phyloP scores from a whole-genome alignment of 2,888 invertebrate species.

The Cancer borealis region DNA sequence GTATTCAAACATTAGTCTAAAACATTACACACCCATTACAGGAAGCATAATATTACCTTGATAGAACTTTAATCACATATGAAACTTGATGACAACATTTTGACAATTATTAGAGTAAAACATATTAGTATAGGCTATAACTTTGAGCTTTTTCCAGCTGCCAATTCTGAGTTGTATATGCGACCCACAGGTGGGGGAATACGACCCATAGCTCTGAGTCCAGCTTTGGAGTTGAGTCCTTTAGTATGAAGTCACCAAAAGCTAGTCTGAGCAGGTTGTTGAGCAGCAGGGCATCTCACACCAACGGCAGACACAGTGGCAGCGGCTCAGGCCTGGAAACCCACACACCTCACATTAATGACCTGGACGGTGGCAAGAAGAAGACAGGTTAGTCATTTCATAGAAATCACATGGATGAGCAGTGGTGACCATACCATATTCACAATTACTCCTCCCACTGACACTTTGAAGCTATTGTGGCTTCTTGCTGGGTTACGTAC shows the following conservation, averaged over 20 bases:
- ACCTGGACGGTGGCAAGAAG: background rate
- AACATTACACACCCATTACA: background rate
- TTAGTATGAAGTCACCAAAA: background rate
- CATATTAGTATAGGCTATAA: background rate
- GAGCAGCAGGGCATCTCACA: background rate
- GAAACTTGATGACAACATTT: background rate
- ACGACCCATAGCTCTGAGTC: background rate
- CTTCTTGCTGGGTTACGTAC: too few species aligned
- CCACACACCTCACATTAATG: background rate
- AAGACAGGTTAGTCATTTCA: background rate
- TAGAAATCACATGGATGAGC: background rate
- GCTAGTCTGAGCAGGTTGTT: background rate
- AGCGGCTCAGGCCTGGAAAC: background rate
- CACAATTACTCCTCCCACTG: background rate
- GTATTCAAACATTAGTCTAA: background rate
- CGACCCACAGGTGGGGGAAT: constrained; percentile 31
- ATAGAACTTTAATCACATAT: background rate
- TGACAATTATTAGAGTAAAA: background rate
- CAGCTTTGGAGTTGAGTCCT: background rate
- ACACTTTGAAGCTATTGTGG: background rate
- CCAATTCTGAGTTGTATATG: background rate
- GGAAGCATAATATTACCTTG: background rate
- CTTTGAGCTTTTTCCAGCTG: background rate
- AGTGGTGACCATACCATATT: background rate
- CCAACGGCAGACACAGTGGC: background rate